Percentiles rank a stretch among this genome's conserved stretches.
Conservation (phyloP, 2,797 vertebrate genomes). For the Apogon hyalosoma region DNA sequence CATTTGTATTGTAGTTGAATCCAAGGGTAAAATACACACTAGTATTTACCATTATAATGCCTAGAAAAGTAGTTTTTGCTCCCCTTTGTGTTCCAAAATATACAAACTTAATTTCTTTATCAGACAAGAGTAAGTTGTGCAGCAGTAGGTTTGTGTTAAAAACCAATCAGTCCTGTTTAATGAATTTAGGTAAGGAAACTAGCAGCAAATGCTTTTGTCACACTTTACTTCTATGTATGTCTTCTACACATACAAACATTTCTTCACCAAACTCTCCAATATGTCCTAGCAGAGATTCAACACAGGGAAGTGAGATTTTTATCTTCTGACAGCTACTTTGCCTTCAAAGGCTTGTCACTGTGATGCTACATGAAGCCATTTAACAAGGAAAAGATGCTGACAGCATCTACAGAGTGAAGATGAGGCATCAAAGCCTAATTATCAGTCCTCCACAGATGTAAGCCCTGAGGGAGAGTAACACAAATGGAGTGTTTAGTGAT, state of each 20-base stretch:
- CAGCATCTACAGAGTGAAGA: conserved; percentile 24
- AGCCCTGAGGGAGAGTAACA: conserved; percentile 30
- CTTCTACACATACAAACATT: neutral
- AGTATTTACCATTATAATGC: too few relatives aligned
- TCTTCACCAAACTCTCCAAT: conserved; percentile 12
- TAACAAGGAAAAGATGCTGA: conserved; percentile 11
- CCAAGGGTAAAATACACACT: too few relatives aligned
- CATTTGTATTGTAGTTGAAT: too few relatives aligned
- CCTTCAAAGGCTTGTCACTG: conserved; percentile 35
- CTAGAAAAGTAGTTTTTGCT: too few relatives aligned
- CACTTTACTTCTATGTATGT: neutral
- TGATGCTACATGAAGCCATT: conserved; percentile 37
- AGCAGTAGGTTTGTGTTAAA: too few relatives aligned
- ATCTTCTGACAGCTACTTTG: conserved; percentile 26
- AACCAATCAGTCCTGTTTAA: too few relatives aligned
- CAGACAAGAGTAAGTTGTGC: too few relatives aligned
- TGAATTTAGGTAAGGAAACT: too few relatives aligned
- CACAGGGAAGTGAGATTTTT: conserved; percentile 28
- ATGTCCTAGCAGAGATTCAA: conserved; percentile 14
- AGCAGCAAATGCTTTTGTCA: neutral
- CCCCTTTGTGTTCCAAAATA: too few relatives aligned
- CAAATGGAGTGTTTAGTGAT: conserved; percentile 58
- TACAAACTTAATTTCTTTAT: too few relatives aligned
- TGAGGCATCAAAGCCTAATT: conserved; percentile 52
- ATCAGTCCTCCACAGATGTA: conserved; percentile 37